Base-by-base conservation (phyloP, 2,113 vertebrate species). In the Nesoenas mayeri region DNA sequence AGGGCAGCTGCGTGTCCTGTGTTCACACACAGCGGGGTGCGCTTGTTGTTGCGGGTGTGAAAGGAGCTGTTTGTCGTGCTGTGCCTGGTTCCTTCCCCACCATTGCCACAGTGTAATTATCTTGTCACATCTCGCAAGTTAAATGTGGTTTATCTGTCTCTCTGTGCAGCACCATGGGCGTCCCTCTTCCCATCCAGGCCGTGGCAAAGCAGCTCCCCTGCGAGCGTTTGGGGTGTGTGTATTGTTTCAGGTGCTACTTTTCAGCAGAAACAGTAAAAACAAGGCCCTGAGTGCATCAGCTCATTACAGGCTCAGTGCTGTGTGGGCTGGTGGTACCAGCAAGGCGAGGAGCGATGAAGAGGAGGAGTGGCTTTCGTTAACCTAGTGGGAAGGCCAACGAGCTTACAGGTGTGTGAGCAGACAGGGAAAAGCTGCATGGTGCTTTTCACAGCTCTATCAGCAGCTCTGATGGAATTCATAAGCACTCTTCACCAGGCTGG, bases 101-200 rank as follows among this genome's bases (percentile, higher is more conserved):
- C 42, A 14, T 26, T 14, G 1, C 58, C 36, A 11, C 56, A 5
- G 12, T 29, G 85, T 5, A 48, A 62, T 12, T 7, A 31, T 10
- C 51, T 9, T 5, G 17, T 34, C 80, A 31, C 72, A 56, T 6
- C 44, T 64, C 12, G 0, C 78, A 19, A 26, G 32, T 4, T 18
- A 18, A 69, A 36, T 0, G 0, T 14, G 66, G 32, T 56, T 91
- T 24, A 38, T 62, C 7, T 15, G 0, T 0, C 47, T 47, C 67
- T 21, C 72, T 0, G 2, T 1, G 10, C 1, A 1, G 57, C 0
- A 1, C 61, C 20, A 38, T 1, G 0, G 51, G 44, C 1, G 0
- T 31, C n/a, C 7, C 58, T 57, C 7, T 31, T 26, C 73, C 38
- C 15, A 36, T 15, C n/a, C 83, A 24, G 51, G 21, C 53, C 1